Evolutionary conservation across 1,140 invertebrate genomes (phyloP).

Genomic region (Probaryconus sp.): DNA sequence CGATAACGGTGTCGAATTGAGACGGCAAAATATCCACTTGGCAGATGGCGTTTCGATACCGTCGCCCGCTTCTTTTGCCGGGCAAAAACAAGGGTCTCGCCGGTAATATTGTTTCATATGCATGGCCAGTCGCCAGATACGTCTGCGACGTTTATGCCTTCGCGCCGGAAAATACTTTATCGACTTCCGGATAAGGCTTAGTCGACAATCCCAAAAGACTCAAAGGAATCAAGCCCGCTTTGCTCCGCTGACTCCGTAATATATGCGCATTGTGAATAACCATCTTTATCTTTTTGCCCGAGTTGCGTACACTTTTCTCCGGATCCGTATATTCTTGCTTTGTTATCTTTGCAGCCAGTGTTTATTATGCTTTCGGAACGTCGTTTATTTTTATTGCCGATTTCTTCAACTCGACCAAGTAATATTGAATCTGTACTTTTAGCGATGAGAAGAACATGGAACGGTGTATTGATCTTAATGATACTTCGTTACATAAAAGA

Average conservation of each 20-base stretch:
- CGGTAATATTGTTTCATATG: conserved; percentile 53
- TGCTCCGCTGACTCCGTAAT: conserved; percentile 40
- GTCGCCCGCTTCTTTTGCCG: conserved; percentile 8
- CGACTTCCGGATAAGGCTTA: conserved; percentile 54
- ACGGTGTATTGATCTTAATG: no score
- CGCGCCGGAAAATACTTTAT: conserved; percentile 49
- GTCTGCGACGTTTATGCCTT: conserved; percentile 39
- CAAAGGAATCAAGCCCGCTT: conserved; percentile 47
- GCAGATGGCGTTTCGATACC: conserved; percentile 21
- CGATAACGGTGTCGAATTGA: conserved; percentile 24
- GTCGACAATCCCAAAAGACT: conserved; percentile 51
- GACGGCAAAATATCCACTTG: conserved; percentile 17
- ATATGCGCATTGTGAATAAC: conserved; percentile 47
- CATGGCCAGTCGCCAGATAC: conserved; percentile 53
- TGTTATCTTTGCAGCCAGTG: background rate
- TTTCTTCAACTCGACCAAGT: no score
- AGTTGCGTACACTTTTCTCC: conserved; percentile 21
- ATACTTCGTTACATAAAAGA: no score
- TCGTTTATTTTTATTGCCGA: no score
- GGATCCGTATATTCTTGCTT: conserved; percentile 5
- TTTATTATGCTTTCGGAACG: background rate
- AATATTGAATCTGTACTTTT: no score
- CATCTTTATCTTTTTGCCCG: conserved; percentile 45
- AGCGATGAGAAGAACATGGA: no score
- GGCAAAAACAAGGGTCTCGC: conserved; percentile 8